These are phyloP conservation scores for Troides aeacus DNA, from an alignment of 2,888 invertebrate genomes.

Conservation along the genomic window DNA sequence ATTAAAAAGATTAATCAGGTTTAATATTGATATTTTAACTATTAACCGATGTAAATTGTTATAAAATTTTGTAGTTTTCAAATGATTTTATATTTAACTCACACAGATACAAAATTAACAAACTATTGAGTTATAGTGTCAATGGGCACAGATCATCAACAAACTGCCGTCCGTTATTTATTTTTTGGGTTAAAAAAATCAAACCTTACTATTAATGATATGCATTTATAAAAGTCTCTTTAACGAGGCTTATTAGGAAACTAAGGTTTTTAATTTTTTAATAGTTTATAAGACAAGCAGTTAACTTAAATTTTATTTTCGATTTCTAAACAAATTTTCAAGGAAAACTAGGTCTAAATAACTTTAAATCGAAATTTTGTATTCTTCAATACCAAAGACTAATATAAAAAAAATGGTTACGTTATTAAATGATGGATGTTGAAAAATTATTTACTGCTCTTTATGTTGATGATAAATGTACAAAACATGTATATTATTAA, in stretches of 20 bases:
- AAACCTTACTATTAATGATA: not conserved
- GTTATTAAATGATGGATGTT: conserved; percentile 3
- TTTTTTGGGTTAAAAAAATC: not conserved
- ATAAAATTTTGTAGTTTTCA: not conserved
- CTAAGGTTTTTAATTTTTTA: not conserved
- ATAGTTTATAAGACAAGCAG: too few relatives aligned
- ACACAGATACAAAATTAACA: not conserved
- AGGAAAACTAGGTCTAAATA: not conserved
- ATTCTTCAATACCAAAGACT: conserved; percentile 26
- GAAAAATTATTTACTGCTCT: not conserved
- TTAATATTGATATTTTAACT: too few relatives aligned
- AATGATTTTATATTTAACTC: not conserved
- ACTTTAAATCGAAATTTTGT: not conserved
- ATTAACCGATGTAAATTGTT: too few relatives aligned
- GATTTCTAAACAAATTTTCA: not conserved
- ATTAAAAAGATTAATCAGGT: too few relatives aligned
- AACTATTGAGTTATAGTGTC: not conserved
- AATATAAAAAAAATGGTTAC: conserved; percentile 12
- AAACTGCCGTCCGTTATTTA: not conserved
- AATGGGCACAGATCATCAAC: not conserved
- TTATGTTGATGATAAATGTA: conserved; percentile 11
- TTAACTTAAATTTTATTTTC: too few relatives aligned
- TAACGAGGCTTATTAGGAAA: too few relatives aligned
- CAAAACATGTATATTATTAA: conserved; percentile 12
- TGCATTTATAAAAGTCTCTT: not conserved